phyloP scores from a whole-genome alignment of 2,113 vertebrate genomes.

The Burhinus oedicnemus region DNA sequence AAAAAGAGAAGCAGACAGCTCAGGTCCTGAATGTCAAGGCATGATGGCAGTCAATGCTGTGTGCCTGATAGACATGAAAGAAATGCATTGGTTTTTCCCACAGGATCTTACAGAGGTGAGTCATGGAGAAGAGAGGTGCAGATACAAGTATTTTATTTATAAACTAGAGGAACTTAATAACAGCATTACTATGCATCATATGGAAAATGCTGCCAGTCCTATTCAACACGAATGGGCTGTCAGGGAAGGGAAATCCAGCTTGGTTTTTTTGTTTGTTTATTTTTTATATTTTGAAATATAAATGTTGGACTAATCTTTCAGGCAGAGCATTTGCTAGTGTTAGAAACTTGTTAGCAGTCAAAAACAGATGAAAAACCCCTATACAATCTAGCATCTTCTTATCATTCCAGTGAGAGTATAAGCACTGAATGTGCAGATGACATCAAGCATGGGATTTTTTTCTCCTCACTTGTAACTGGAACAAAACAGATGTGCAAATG shows the following conservation, averaged over 20 bases:
- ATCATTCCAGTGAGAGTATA: background rate
- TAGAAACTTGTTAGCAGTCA: background rate
- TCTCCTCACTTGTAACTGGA: background rate
- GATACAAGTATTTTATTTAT: background rate
- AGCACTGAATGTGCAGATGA: background rate
- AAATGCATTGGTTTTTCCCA: background rate
- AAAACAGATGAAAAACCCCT: background rate
- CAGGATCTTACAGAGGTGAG: background rate
- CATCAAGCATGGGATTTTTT: rapidly evolving
- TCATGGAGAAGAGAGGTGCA: background rate
- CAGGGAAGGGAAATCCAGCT: background rate
- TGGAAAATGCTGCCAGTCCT: background rate
- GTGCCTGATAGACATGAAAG: background rate
- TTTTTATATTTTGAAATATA: background rate
- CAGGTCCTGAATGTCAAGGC: background rate
- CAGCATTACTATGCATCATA: background rate
- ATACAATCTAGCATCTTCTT: background rate
- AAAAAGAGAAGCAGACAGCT: background rate
- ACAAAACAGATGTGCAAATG: background rate
- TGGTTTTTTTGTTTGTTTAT: background rate
- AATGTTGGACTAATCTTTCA: background rate
- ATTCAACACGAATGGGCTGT: rapidly evolving
- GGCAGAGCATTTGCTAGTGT: background rate
- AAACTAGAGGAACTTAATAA: background rate
- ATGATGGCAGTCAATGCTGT: background rate